Evolutionary conservation across 1,140 invertebrate species (phyloP).

Genomic region (Tribolium madens): DNA sequence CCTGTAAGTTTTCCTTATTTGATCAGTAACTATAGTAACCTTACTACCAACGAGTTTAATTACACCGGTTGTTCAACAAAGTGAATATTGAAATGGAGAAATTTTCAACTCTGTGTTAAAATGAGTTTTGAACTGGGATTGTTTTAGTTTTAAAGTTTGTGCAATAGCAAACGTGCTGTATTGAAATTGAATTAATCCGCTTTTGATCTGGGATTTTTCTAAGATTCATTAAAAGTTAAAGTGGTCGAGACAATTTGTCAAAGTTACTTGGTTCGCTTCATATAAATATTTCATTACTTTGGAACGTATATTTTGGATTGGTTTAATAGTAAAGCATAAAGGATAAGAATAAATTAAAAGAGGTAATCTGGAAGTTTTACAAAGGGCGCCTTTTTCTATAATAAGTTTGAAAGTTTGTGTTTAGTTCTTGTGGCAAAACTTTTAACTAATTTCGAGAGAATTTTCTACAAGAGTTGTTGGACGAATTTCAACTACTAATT

Average conservation of each 20-base stretch:
- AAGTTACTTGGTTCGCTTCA: no score
- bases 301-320: no score
- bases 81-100: conserved; percentile 43
- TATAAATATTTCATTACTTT: no score
- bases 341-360: conserved; percentile 5
- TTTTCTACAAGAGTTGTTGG: conserved; percentile 29
- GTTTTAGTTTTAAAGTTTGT: conserved; percentile 43
- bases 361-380: conserved; percentile 14
- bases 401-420: conserved; percentile 31
- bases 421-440: conserved; percentile 27
- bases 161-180: conserved; percentile 26
- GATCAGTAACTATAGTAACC: conserved; percentile 22
- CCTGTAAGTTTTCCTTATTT: background rate
- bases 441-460: conserved; percentile 32
- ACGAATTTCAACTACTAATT: conserved; percentile 35
- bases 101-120: conserved; percentile 30
- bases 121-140: conserved; percentile 43
- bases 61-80: conserved; percentile 33
- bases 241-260: background rate
- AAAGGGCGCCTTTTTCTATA: conserved; percentile 16
- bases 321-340: background rate
- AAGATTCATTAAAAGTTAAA: conserved; percentile 17
- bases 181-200: conserved; percentile 38
- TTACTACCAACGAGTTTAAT: conserved; percentile 15
- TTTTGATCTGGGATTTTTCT: background rate